These are phyloP conservation scores for Cremastinae sp. DNA, from an alignment of 2,888 invertebrate species.

Conservation along the genomic window DNA sequence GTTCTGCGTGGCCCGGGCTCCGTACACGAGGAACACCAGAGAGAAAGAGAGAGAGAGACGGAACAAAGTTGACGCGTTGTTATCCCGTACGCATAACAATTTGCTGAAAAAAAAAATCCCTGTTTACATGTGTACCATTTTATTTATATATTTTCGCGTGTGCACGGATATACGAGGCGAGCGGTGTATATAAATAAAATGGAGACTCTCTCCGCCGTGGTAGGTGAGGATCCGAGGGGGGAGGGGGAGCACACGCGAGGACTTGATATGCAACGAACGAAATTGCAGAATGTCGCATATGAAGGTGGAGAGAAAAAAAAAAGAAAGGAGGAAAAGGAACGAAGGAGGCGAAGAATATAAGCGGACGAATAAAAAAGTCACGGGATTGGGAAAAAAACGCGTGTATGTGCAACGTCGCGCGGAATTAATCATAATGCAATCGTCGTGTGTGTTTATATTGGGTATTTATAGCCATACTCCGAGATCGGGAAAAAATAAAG, in stretches of 20 bases:
- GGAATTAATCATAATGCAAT: slow-evolving; percentile 61
- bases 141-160: slow-evolving; percentile 9
- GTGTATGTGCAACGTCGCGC: slow-evolving; percentile 43
- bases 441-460: slow-evolving; percentile 35
- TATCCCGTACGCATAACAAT: slow-evolving; percentile 74
- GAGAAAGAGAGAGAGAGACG: neutral
- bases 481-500: slow-evolving; percentile 46
- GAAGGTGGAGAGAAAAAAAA: slow-evolving; percentile 31
- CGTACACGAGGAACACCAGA: no score
- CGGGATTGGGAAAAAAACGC: slow-evolving; percentile 42
- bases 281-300: slow-evolving; percentile 35
- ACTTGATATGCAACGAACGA: slow-evolving; percentile 52
- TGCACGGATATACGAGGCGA: neutral
- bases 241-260: slow-evolving; percentile 6
- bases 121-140: slow-evolving; percentile 56
- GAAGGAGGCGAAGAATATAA: no score
- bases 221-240: slow-evolving; percentile 43
- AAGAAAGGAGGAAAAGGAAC: slow-evolving; percentile 16
- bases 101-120: slow-evolving; percentile 71
- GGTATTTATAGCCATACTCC: slow-evolving; percentile 60
- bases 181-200: neutral
- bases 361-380: no score
- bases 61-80: slow-evolving; percentile 55
- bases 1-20: slow-evolving; percentile 25
- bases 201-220: slow-evolving; percentile 19